Conservation (phyloP, 1,140 invertebrate genomes). For the silkworm (Bombyx mori) region DNA sequence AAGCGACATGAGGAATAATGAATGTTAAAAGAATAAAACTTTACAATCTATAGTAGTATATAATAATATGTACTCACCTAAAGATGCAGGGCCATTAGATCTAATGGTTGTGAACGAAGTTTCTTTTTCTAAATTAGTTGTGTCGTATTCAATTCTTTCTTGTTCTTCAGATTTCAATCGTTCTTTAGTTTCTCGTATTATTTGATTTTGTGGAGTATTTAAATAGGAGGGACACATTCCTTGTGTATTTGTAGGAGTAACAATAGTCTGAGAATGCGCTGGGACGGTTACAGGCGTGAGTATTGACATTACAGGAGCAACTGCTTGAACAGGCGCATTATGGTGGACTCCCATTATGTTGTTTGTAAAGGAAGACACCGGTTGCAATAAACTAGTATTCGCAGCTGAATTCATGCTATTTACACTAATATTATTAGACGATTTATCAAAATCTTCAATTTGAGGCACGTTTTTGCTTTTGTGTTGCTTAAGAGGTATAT, state of each 20-base stretch:
- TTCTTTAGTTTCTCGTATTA: conserved; percentile 36
- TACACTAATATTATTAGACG: conserved; percentile 17
- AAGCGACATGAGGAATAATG: too few species aligned
- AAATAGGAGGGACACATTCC: conserved; percentile 4
- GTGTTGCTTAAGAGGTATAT: conserved; percentile 35
- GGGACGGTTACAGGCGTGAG: conserved; percentile 3
- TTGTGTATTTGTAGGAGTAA: conserved; percentile 7
- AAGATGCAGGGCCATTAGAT: conserved; percentile 36
- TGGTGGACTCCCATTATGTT: too few species aligned
- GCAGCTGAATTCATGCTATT: conserved; percentile 1
- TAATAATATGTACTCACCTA: conserved; percentile 17
- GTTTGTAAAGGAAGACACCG: too few species aligned
- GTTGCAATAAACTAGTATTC: not conserved
- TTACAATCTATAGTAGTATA: not conserved
- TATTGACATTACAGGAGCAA: not conserved
- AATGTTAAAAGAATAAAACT: not conserved
- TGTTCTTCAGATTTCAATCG: conserved; percentile 38
- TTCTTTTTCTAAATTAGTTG: conserved; percentile 26
- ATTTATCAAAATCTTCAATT: conserved; percentile 29
- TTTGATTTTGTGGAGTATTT: conserved; percentile 35
- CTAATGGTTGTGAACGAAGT: conserved; percentile 12
- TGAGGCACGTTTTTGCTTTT: conserved; percentile 51
- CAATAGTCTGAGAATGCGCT: conserved; percentile 5
- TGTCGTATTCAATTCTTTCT: conserved; percentile 21
- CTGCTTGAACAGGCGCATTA: not conserved